Evolutionary conservation across 2,113 vertebrate species (phyloP).

Genomic region (Gasterosteus nipponicus): DNA sequence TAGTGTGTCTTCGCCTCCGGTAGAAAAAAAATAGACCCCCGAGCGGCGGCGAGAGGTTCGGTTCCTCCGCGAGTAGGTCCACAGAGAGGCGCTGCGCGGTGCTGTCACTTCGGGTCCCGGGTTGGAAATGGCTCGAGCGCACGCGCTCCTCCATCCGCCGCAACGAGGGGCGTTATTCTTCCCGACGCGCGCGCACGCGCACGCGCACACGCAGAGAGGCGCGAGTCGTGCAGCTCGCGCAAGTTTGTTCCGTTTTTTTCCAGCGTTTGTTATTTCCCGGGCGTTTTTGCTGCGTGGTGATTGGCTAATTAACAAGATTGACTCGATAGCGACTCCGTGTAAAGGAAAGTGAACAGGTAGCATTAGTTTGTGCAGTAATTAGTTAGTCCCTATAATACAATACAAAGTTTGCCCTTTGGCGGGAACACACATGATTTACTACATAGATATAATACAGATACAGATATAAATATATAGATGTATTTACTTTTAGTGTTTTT

Average conservation of each 20-base stretch:
- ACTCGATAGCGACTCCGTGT: not conserved
- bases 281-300: conserved; percentile 27
- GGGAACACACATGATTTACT: not conserved
- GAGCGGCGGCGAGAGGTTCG: conserved; percentile 2
- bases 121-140: conserved; percentile 69
- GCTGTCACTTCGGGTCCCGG: conserved; percentile 65
- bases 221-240: conserved; percentile 20
- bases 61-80: conserved; percentile 61
- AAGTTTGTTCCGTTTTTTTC: conserved; percentile 5
- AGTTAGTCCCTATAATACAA: not conserved
- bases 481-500: too few relatives aligned
- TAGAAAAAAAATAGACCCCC: conserved; percentile 49
- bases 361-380: not conserved
- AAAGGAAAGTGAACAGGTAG: not conserved
- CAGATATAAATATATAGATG: too few relatives aligned
- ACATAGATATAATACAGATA: too few relatives aligned
- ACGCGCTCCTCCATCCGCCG: conserved; percentile 62
- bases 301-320: conserved; percentile 21
- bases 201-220: conserved; percentile 26
- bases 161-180: conserved; percentile 68
- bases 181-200: conserved; percentile 3
- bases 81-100: conserved; percentile 38
- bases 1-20: conserved; percentile 48
- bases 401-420: not conserved
- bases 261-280: not conserved